Conservation (phyloP, 2,797 vertebrate genomes). For the Lacerta agilis region DNA sequence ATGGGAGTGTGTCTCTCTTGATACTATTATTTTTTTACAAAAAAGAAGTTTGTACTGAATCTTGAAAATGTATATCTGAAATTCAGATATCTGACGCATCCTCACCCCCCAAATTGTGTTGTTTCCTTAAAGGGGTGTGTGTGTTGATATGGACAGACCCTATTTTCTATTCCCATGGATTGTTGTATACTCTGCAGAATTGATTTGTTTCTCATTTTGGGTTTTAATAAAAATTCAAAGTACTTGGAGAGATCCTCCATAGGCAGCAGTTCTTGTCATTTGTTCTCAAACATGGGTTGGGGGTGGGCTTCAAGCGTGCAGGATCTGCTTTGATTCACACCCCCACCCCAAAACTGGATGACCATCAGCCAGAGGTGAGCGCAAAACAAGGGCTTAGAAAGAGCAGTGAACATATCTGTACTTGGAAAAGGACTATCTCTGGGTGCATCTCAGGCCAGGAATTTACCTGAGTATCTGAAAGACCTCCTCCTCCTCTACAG, state of each 20-base stretch:
- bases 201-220: conserved; percentile 4
- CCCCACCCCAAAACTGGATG: too few species aligned
- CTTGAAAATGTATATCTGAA: neutral
- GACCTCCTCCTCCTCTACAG: too few species aligned
- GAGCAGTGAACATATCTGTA: too few species aligned
- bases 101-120: neutral
- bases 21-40: neutral
- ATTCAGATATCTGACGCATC: accelerated
- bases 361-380: too few species aligned
- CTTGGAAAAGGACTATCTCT: too few species aligned
- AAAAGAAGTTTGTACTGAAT: neutral
- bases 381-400: too few species aligned
- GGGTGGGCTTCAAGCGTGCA: too few species aligned
- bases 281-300: neutral
- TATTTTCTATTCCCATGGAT: conserved; percentile 44
- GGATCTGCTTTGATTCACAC: too few species aligned
- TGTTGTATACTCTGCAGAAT: conserved; percentile 59
- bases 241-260: conserved; percentile 25
- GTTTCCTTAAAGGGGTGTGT: conserved; percentile 7
- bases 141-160: conserved; percentile 1
- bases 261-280: neutral
- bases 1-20: neutral
- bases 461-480: too few species aligned
- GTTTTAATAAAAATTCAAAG: conserved; percentile 77
- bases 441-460: too few species aligned